Base-by-base conservation (phyloP, 2,113 vertebrate genomes). In the Pseudonaja textilis region DNA sequence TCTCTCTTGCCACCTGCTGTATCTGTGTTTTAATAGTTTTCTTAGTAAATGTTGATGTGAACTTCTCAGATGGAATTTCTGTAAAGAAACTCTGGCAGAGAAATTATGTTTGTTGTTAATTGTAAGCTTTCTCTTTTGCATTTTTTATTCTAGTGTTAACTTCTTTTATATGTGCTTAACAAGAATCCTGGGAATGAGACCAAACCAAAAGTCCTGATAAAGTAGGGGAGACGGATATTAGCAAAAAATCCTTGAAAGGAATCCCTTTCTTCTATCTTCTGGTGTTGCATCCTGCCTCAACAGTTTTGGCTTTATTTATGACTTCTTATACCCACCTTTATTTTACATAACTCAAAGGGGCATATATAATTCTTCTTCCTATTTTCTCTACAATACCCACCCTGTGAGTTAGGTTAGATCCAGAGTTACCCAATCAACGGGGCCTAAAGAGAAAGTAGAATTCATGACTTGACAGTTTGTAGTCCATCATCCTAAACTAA, bases 61-160 rank as follows among this genome's bases (percentile, higher is more conserved):
- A 45, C 45, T 45, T 45, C 45, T 45, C 45, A 45, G 45, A 45
- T 3, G 45, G 91, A 92, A 91, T 50, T 39, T 87, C 57, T 54
- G 45, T 52, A 54, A 26, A 12, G 10, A 18, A 50, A 91, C 23
- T 14, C 23, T 26, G 29, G 12, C 22, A 45, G 85, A 26, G n/a
- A 52, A 88, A 64, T 91, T 26, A 23, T 88, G 56, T 64, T 91
- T 87, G 91, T 87, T 91, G 59, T 87, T 42, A 87, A 91, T 20
- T 22, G 55, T 50, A 20, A 23, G 45, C 3, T 59, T 47, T 59
- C 42, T 87, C 12, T 87, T 87, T 22, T 59, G 34, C 20, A 85
- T 11, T 54, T 90, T 39, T 34, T 55, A 12, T 57, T 29, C 55
- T 50, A 87, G 26, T 87, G 50, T 87, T 91, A 29, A 87, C 50